Base-by-base conservation (phyloP, 1,140 invertebrate genomes). In the Drosophila aff. region DNA sequence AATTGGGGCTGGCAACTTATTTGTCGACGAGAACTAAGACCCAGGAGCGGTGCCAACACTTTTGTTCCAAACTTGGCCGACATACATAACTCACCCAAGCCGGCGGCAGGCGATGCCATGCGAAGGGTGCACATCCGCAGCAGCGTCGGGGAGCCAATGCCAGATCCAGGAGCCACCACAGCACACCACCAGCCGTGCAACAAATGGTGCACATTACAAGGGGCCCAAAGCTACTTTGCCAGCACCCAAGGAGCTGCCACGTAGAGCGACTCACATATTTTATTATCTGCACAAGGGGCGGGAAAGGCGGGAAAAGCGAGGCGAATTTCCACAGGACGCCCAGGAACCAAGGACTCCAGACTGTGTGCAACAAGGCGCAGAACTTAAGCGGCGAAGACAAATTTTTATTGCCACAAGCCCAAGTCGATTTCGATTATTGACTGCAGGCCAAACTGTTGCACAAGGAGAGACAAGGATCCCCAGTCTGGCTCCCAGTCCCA, bases 361-460 rank as follows among this genome's bases (percentile, higher is more conserved):
- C 53, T 15, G 53, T 40, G 84, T 84, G 84, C 84, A 90, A 89
- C 84, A 89, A 84, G 84, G 84, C 83, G 85, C 85, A 84, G 69
- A 89, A 79, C 76, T 79, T 79, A 79, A 79, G 66, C 76, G 53
- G 76, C 66, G 77, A 80, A 80, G 77, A 80, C 77, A 80, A 80
- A 80, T 80, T 80, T 80, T 80, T 80, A 80, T 80, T 80, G 77
- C 77, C 76, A 62, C 76, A 80, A 80, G 77, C 76, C 76, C 77
- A 79, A 80, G 77, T 80, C 76, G 77, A 80, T 80, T 80, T 79
- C 76, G 77, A 80, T 80, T 80, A 80, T 80, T 80, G 77, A 80
- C 61, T 80, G 76, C 76, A 79, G 75, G 62, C 68, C 77, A 79
- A 80, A 80, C 77, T 80, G 77, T 80, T 80, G 77, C 77, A 79